A percentile compares a stretch with the other conserved stretches of the same genome.
Conservation (phyloP, 2,113 vertebrate species). For the Furnarius figulus region DNA sequence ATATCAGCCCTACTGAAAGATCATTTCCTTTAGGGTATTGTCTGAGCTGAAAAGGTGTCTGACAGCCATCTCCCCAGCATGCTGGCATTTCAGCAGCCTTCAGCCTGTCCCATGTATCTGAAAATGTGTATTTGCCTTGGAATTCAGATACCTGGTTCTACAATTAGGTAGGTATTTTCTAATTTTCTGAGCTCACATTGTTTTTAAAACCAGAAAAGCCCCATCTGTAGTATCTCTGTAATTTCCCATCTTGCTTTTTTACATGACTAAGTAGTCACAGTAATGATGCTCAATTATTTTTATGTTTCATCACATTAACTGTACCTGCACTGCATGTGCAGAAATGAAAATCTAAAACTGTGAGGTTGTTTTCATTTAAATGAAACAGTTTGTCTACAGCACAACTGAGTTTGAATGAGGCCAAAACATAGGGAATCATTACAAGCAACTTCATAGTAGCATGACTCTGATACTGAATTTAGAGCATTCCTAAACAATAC, state of each 20-base stretch:
- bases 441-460: not conserved
- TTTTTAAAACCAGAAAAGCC: slow-evolving; percentile 2
- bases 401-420: not conserved
- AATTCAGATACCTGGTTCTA: not conserved
- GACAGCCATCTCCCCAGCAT: not conserved
- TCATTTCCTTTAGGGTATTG: not conserved
- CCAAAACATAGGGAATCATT: not conserved
- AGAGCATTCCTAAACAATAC: not conserved
- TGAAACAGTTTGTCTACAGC: not conserved
- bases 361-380: not conserved
- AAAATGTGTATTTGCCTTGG: not conserved
- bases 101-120: not conserved
- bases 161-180: not conserved
- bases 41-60: not conserved
- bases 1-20: not conserved
- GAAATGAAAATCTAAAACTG: not conserved
- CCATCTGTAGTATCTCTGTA: not conserved
- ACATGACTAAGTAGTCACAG: not conserved
- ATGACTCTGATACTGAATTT: not conserved
- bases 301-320: not conserved
- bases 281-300: not conserved
- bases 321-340: not conserved
- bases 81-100: not conserved
- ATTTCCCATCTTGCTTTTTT: not conserved
- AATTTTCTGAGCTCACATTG: not conserved